These are phyloP conservation scores for Creontiades dilutus DNA, from an alignment of 2,888 invertebrate species.

Conservation along the genomic window DNA sequence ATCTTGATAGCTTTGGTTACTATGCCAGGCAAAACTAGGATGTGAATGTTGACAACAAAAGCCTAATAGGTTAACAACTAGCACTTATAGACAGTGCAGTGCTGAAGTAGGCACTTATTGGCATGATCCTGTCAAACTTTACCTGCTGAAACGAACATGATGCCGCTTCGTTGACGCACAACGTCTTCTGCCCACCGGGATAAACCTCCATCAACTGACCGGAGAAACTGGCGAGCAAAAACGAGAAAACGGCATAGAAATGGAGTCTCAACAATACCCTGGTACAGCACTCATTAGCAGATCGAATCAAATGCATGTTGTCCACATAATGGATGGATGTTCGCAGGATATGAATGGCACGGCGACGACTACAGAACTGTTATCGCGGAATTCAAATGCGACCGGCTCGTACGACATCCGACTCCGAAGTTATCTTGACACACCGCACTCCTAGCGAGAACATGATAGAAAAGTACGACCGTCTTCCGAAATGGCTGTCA, in stretches of 20 bases:
- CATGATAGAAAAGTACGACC: conserved; percentile 39
- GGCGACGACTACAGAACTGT: neutral
- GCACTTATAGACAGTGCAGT: neutral
- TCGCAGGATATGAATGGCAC: conserved; percentile 19
- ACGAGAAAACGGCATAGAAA: conserved; percentile 57
- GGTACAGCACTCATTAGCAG: conserved; percentile 68
- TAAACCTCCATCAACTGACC: conserved; percentile 62
- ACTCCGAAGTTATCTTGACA: neutral
- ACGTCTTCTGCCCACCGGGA: conserved; percentile 41
- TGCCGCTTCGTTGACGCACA: conserved; percentile 54
- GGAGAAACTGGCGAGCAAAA: conserved; percentile 56
- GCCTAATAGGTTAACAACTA: neutral
- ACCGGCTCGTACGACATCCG: conserved; percentile 24
- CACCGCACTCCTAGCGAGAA: neutral
- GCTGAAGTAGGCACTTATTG: neutral
- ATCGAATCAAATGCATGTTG: conserved; percentile 70
- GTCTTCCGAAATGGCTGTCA: conserved; percentile 51
- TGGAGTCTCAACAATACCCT: conserved; percentile 68
- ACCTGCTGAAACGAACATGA: conserved; percentile 60
- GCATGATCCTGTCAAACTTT: neutral
- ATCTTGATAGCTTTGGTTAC: too few relatives aligned
- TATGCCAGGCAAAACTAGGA: too few relatives aligned
- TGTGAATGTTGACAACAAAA: neutral
- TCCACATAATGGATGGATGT: conserved; percentile 67
- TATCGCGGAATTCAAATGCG: neutral